Percentiles rank a stretch among this genome's conserved stretches.
These are phyloP conservation scores for Coreoperca whiteheadi DNA, from an alignment of 2,113 vertebrate species.

Conservation along the genomic window DNA sequence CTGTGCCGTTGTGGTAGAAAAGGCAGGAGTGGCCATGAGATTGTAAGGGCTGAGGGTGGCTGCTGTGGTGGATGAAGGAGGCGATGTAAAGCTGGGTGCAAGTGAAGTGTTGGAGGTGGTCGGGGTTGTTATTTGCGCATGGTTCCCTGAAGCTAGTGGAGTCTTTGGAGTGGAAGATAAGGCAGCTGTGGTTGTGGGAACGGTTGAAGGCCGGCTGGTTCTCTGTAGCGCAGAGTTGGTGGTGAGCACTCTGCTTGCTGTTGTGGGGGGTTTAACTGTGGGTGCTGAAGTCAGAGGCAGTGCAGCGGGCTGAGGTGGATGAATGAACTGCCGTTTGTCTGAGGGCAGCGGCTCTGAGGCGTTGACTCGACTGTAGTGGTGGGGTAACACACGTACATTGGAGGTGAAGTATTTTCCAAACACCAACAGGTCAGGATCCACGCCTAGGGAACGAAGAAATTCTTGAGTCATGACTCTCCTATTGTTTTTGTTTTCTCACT, in stretches of 20 bases:
- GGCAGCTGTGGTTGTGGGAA: neutral
- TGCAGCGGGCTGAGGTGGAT: constrained; percentile 61
- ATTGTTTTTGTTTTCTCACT: neutral
- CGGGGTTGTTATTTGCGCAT: constrained; percentile 3
- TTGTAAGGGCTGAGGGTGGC: neutral
- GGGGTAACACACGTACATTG: constrained; percentile 79
- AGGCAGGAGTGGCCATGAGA: neutral
- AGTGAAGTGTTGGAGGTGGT: constrained; percentile 12
- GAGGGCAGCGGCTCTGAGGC: constrained; percentile 78
- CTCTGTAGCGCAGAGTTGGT: neutral
- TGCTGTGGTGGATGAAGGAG: constrained; percentile 10
- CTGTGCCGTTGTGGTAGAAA: neutral
- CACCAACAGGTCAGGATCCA: constrained; percentile 94
- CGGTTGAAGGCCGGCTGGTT: constrained; percentile 10
- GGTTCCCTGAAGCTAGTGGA: neutral
- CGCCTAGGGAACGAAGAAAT: constrained; percentile 78
- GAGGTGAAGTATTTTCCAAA: constrained; percentile 88
- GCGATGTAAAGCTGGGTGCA: constrained; percentile 11
- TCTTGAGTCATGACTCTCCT: neutral
- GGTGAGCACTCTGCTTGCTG: neutral
- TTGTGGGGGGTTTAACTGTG: constrained; percentile 20
- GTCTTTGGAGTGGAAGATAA: constrained; percentile 21
- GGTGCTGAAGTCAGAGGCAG: constrained; percentile 58
- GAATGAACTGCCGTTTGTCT: constrained; percentile 84
- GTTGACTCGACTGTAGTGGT: constrained; percentile 78